Percentiles rank a stretch among this genome's conserved stretches.
phyloP scores from a whole-genome alignment of 1,140 invertebrate species.

The Drosophila quadrilineata region DNA sequence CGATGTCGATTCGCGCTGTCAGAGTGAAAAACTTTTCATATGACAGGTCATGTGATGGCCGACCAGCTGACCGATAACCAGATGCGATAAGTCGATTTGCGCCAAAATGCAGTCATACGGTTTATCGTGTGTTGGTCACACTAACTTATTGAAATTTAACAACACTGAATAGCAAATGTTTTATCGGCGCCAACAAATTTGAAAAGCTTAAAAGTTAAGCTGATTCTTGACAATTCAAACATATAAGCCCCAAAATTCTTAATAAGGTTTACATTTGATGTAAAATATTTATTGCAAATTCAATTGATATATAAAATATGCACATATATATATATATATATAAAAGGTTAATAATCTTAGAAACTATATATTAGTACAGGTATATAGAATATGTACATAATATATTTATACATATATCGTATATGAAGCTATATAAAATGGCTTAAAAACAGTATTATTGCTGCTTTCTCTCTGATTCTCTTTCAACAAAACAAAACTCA shows the following conservation, averaged over 20 bases:
- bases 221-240: no score
- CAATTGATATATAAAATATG: slow-evolving; percentile 14
- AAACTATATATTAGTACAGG: slow-evolving; percentile 23
- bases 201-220: not conserved
- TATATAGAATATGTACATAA: slow-evolving; percentile 19
- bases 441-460: not conserved
- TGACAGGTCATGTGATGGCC: slow-evolving; percentile 47
- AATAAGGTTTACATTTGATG: slow-evolving; percentile 11
- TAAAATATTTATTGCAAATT: slow-evolving; percentile 36
- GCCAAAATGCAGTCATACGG: no score
- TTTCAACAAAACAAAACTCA: slow-evolving; percentile 47
- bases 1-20: slow-evolving; percentile 42
- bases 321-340: slow-evolving; percentile 9
- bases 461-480: not conserved
- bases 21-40: slow-evolving; percentile 52
- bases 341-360: slow-evolving; percentile 18
- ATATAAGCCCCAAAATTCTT: no score
- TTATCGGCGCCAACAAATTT: not conserved
- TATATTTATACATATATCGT: not conserved
- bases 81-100: no score
- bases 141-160: not conserved
- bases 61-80: slow-evolving; percentile 37
- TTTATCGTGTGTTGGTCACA: no score
- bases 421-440: slow-evolving; percentile 24
- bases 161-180: not conserved